phyloP scores from a whole-genome alignment of 2,113 vertebrate species.

The Odocoileus hemionus region DNA sequence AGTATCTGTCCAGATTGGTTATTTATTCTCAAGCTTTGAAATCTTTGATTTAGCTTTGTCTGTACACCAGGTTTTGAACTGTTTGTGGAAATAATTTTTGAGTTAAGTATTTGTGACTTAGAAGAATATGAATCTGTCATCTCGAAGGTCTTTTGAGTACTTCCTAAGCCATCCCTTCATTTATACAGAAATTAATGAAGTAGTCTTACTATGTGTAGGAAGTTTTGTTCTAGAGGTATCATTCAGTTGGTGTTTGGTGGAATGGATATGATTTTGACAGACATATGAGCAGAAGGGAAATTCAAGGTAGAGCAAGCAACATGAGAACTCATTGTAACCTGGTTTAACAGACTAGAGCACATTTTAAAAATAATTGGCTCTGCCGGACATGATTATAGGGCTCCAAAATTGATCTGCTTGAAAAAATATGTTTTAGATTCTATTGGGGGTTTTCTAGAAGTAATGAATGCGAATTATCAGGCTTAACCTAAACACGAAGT shows the following conservation, averaged over 20 bases:
- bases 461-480: not conserved
- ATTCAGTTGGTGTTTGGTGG: not conserved
- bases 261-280: slow-evolving; percentile 31
- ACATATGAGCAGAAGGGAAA: slow-evolving; percentile 32
- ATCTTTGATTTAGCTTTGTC: slow-evolving; percentile 25
- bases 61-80: not conserved
- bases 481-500: not conserved
- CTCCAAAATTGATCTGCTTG: not conserved
- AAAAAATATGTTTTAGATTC: not conserved
- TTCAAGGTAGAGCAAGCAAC: not conserved
- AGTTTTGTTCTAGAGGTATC: not conserved
- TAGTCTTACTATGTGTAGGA: not conserved
- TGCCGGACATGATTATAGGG: not conserved
- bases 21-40: slow-evolving; percentile 40
- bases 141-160: not conserved
- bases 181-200: slow-evolving; percentile 11
- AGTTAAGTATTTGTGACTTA: slow-evolving; percentile 28
- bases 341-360: not conserved
- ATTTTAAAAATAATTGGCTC: slow-evolving; percentile 10
- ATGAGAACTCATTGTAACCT: slow-evolving; percentile 10
- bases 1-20: not conserved
- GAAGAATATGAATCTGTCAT: slow-evolving; percentile 4
- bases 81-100: slow-evolving; percentile 31
- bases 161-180: slow-evolving; percentile 9
- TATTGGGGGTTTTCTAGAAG: slow-evolving; percentile 10